Evolutionary conservation across 2,113 vertebrate genomes (phyloP).

Genomic region (Campylorhamphus procurvoides): DNA sequence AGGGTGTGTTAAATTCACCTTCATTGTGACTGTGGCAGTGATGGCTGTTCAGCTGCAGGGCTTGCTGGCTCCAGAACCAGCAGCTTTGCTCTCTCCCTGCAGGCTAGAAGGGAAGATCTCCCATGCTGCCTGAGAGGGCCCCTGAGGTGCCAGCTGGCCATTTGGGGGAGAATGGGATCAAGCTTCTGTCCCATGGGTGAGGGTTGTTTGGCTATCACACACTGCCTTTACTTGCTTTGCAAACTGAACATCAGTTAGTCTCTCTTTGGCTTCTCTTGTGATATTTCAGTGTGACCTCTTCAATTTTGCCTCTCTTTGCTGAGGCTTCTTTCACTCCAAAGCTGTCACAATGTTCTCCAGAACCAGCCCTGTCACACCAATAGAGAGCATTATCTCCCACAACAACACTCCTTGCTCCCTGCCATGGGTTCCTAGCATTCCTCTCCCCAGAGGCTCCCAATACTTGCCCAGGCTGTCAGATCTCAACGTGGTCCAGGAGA

Average conservation of each 20-base stretch:
- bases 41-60: background rate
- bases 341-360: background rate
- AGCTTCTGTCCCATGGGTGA: background rate
- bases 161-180: background rate
- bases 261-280: background rate
- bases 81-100: background rate
- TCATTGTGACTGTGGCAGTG: background rate
- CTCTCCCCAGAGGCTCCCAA: background rate
- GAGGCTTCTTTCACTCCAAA: background rate
- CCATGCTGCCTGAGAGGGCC: background rate
- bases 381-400: rapidly evolving
- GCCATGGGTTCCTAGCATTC: background rate
- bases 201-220: background rate
- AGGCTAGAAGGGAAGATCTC: background rate
- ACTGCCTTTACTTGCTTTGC: background rate
- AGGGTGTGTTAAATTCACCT: background rate
- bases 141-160: background rate
- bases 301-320: background rate
- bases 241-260: background rate
- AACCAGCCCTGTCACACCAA: background rate
- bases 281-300: background rate
- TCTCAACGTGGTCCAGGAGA: rapidly evolving
- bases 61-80: background rate
- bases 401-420: rapidly evolving
- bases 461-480: background rate